Evolutionary conservation across 1,140 invertebrate species (phyloP).

Genomic region (Helicoverpa armigera): DNA sequence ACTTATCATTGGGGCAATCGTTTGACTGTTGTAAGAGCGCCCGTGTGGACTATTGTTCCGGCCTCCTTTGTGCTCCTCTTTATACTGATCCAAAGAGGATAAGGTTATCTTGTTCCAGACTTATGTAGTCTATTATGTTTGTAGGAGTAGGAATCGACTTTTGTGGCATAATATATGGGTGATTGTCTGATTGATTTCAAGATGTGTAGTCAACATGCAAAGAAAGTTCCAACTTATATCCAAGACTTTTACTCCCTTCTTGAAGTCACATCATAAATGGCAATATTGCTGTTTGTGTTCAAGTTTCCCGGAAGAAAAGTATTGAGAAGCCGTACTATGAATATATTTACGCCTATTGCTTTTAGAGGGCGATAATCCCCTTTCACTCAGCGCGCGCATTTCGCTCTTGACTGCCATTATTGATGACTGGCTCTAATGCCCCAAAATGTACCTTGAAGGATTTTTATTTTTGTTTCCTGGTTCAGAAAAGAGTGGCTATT

Average conservation of each 20-base stretch:
- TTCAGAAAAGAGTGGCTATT: no score
- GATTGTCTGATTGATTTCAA: no score
- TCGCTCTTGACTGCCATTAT: slow-evolving; percentile 19
- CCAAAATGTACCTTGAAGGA: slow-evolving; percentile 6
- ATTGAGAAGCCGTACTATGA: slow-evolving; percentile 2
- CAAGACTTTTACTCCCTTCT: no score
- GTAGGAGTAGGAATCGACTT: no score
- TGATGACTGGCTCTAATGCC: slow-evolving; percentile 24
- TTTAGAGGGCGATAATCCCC: not conserved
- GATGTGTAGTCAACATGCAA: no score
- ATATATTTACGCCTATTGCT: not conserved
- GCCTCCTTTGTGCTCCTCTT: not conserved
- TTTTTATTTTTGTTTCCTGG: not conserved
- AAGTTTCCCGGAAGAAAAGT: not conserved
- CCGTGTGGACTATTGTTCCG: slow-evolving; percentile 15
- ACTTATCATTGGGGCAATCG: slow-evolving; percentile 1
- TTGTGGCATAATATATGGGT: no score
- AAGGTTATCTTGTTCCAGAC: not conserved
- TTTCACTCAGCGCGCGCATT: not conserved
- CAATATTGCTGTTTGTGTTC: no score
- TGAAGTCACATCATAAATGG: no score
- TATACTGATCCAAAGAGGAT: slow-evolving; percentile 5
- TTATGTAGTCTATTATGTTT: not conserved
- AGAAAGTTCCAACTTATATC: no score
- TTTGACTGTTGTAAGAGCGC: slow-evolving; percentile 27